Percentiles rank a stretch among this genome's conserved stretches.
Conservation (phyloP, 2,797 vertebrate genomes). For the Tragelaphus eurycerus region DNA sequence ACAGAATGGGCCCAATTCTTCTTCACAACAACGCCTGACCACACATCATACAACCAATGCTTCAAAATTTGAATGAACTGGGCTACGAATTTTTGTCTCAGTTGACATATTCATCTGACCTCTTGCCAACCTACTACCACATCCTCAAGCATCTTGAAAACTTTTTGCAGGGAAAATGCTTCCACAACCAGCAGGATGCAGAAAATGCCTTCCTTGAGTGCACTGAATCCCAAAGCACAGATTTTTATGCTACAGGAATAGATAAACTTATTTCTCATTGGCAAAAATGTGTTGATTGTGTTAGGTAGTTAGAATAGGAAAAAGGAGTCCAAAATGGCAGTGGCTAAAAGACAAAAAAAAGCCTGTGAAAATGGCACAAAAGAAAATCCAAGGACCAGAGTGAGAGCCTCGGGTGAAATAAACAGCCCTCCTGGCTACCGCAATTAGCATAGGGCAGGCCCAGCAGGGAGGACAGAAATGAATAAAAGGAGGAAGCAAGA, state of each 20-base stretch:
- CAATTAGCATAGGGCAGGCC: not conserved
- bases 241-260: not conserved
- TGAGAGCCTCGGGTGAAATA: not conserved
- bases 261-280: not conserved
- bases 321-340: not conserved
- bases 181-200: not conserved
- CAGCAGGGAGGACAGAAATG: not conserved
- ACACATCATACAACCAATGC: not conserved
- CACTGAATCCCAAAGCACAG: not conserved
- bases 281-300: not conserved
- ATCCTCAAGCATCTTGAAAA: not conserved
- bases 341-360: not conserved
- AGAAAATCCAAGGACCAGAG: not conserved
- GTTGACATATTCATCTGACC: not conserved
- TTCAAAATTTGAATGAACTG: not conserved
- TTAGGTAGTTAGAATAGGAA: not conserved
- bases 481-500: not conserved
- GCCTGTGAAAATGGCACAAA: not conserved
- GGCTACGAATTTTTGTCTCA: not conserved
- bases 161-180: not conserved
- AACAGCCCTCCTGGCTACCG: not conserved
- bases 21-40: not conserved
- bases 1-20: not conserved
- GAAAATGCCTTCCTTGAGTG: not conserved
- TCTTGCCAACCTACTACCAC: not conserved